Conservation (phyloP, 2,113 vertebrate genomes). For the Phylloscopus whistleri region DNA sequence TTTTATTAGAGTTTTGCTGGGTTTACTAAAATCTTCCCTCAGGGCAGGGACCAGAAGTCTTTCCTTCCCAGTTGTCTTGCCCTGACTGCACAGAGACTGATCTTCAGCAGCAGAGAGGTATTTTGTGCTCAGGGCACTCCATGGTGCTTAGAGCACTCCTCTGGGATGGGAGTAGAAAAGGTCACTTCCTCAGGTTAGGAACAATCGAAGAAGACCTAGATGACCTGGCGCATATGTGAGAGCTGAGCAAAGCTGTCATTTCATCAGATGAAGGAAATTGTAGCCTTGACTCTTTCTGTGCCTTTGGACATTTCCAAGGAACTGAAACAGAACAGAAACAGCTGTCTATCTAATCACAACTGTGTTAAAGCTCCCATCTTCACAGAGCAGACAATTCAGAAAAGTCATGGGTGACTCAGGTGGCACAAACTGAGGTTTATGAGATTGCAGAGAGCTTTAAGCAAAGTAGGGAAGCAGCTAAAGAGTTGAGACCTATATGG, state of each 20-base stretch:
- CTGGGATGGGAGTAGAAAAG: background rate
- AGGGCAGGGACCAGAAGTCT: background rate
- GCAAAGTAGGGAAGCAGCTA: background rate
- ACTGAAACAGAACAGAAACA: background rate
- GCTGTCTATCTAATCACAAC: background rate
- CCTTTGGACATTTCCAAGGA: background rate
- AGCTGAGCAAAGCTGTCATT: background rate
- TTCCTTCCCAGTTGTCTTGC: background rate
- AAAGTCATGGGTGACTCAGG: background rate
- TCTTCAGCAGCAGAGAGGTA: background rate
- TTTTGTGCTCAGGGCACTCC: background rate
- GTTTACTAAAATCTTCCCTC: background rate
- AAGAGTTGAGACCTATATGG: background rate
- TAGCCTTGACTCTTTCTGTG: background rate
- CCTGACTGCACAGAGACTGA: background rate
- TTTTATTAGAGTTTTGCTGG: background rate
- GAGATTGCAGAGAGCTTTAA: background rate
- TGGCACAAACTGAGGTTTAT: background rate
- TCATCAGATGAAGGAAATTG: background rate
- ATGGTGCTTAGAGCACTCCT: background rate
- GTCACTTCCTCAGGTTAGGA: background rate
- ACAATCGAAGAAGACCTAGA: background rate
- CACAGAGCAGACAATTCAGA: background rate
- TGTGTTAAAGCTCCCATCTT: background rate
- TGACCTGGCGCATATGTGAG: accelerated